Percentiles rank a stretch among this genome's conserved stretches.
Evolutionary conservation across 2,797 vertebrate species (phyloP).

Genomic region (Brachyrhaphis roseni): DNA sequence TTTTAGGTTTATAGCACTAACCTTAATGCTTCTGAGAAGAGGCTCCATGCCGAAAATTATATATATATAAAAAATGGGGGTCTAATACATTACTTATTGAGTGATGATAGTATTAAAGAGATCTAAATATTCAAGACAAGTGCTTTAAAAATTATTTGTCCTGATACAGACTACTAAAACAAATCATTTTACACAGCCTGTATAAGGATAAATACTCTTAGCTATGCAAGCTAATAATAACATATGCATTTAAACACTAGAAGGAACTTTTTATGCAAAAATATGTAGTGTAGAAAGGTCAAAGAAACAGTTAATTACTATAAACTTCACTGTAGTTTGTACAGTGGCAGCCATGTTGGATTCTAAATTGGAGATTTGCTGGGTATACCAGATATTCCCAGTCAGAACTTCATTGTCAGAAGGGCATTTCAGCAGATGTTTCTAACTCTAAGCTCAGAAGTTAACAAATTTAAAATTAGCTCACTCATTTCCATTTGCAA

Average conservation of each 20-base stretch:
- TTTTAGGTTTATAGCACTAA: conserved; percentile 51
- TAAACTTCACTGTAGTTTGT: not conserved
- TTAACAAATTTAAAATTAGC: not conserved
- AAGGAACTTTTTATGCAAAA: not conserved
- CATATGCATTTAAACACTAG: not conserved
- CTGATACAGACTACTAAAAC: not conserved
- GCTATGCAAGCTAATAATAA: not conserved
- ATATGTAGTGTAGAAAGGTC: not conserved
- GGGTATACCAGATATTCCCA: not conserved
- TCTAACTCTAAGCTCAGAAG: not conserved
- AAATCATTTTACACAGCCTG: not conserved
- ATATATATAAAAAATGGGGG: not conserved
- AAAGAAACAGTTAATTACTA: not conserved
- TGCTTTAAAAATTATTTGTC: not conserved
- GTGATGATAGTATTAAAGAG: not conserved
- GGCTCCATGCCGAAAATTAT: conserved; percentile 14
- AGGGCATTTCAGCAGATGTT: not conserved
- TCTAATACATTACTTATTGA: not conserved
- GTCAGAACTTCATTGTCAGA: not conserved
- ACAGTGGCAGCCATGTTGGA: not conserved
- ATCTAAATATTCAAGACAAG: not conserved
- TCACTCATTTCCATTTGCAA: not conserved
- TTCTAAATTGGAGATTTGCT: not conserved
- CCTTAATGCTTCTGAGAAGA: conserved; percentile 23
- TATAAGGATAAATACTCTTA: not conserved